Evolutionary conservation across 2,797 vertebrate genomes (phyloP).

Genomic region (Phalanger gymnotis): DNA sequence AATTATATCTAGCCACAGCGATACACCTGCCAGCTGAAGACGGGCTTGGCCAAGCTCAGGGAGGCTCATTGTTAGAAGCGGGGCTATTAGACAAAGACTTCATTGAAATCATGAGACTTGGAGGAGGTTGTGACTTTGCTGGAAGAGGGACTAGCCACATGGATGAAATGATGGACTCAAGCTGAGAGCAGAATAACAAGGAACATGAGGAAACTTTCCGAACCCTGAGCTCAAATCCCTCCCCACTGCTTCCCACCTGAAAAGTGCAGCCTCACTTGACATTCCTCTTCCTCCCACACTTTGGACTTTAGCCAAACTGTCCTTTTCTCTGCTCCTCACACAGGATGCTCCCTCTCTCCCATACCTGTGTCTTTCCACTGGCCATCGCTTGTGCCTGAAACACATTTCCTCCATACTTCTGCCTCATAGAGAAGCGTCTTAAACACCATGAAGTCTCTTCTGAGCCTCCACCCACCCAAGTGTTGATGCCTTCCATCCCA

Average conservation of each 20-base stretch:
- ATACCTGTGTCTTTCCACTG: not conserved
- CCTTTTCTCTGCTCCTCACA: not conserved
- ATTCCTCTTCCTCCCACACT: not conserved
- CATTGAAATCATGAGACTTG: not conserved
- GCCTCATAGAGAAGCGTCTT: not conserved
- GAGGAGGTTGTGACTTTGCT: not conserved
- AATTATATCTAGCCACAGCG: not conserved
- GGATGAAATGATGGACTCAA: not conserved
- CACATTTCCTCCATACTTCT: not conserved
- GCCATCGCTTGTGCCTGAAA: fast-evolving
- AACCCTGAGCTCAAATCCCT: not conserved
- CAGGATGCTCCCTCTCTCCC: not conserved
- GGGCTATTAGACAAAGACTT: not conserved
- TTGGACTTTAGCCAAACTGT: not conserved
- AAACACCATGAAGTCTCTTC: not conserved
- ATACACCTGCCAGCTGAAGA: no score
- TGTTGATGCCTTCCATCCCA: not conserved
- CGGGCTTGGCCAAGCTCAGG: not conserved
- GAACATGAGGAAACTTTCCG: not conserved
- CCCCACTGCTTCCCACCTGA: not conserved
- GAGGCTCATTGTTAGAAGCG: not conserved
- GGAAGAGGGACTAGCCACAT: not conserved
- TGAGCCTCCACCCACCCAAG: not conserved
- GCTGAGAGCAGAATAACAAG: not conserved
- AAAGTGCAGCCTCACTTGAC: not conserved